phyloP scores from a whole-genome alignment of 2,888 invertebrate genomes.

The Drosophila maculinotata region DNA sequence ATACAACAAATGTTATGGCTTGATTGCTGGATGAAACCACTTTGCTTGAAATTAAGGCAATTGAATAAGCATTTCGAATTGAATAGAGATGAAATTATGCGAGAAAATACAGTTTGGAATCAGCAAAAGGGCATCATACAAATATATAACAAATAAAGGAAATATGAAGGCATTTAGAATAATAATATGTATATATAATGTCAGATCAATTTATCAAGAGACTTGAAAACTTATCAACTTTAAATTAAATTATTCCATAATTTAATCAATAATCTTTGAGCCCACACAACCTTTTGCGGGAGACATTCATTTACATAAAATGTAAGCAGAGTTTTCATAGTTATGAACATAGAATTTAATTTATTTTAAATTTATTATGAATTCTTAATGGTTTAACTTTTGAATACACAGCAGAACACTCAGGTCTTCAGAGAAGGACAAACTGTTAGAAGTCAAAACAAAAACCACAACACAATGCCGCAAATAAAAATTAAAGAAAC shows the following conservation, averaged over 20 bases:
- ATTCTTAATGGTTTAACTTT: slow-evolving; percentile 1
- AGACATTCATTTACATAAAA: too few relatives aligned
- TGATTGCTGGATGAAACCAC: slow-evolving; percentile 36
- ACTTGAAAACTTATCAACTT: not conserved
- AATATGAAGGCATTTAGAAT: not conserved
- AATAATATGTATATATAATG: not conserved
- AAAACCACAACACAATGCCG: slow-evolving; percentile 28
- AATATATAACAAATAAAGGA: not conserved
- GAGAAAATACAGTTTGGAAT: slow-evolving; percentile 4
- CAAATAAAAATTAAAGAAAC: slow-evolving; percentile 32
- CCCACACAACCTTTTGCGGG: not conserved
- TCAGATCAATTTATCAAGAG: too few relatives aligned
- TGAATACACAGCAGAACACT: not conserved
- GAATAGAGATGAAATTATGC: slow-evolving; percentile 7
- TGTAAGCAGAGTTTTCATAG: too few relatives aligned
- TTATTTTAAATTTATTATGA: not conserved
- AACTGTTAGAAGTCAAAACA: slow-evolving; percentile 14
- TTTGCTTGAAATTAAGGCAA: slow-evolving; percentile 39
- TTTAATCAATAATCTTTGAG: not conserved
- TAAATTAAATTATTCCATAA: not conserved
- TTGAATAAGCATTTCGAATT: slow-evolving; percentile 33
- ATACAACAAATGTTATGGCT: slow-evolving; percentile 42
- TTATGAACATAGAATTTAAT: too few relatives aligned
- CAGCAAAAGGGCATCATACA: not conserved
- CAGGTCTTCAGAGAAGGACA: slow-evolving; percentile 8